Conservation (phyloP, 2,888 invertebrate species). For the Scaptomyza polygonia region DNA sequence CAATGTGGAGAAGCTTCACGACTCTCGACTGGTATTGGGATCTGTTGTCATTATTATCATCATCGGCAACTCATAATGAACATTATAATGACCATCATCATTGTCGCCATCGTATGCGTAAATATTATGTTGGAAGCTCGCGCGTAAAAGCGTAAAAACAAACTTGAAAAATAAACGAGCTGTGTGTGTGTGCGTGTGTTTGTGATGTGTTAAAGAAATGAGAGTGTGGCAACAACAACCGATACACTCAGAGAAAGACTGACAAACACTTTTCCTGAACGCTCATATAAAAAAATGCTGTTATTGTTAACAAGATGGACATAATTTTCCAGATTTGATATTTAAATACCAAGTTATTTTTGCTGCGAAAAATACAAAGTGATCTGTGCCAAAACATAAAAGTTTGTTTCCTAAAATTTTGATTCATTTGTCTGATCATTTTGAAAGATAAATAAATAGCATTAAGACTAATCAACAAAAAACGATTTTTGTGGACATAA, state of each 20-base stretch:
- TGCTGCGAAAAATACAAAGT: too few relatives aligned
- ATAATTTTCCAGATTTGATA: slow-evolving; percentile 21
- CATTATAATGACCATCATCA: slow-evolving; percentile 8
- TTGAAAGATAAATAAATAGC: too few relatives aligned
- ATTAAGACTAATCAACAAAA: not conserved
- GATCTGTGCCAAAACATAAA: too few relatives aligned
- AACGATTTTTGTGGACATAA: not conserved
- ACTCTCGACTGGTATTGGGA: slow-evolving; percentile 55
- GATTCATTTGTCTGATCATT: not conserved
- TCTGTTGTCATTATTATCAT: slow-evolving; percentile 39
- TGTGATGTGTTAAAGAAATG: slow-evolving; percentile 15
- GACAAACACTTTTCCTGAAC: slow-evolving; percentile 9
- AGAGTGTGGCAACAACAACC: slow-evolving; percentile 21
- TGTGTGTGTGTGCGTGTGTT: slow-evolving; percentile 25
- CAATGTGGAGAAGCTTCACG: slow-evolving; percentile 46
- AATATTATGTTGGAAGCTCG: slow-evolving; percentile 64
- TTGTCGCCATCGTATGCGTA: slow-evolving; percentile 58
- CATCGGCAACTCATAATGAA: slow-evolving; percentile 16
- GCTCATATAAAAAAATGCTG: slow-evolving; percentile 39
- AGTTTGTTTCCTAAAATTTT: not conserved
- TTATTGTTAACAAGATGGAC: slow-evolving; percentile 46
- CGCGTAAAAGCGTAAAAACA: slow-evolving; percentile 70
- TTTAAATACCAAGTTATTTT: too few relatives aligned
- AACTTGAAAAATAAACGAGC: slow-evolving; percentile 57
- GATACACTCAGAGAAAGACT: slow-evolving; percentile 8